Percentiles rank a stretch among this genome's conserved stretches.
Conservation (phyloP, 2,113 vertebrate species). For the Xenopus tropicalis region UCB_Xtro_10.0 CM004449.2:114561501-114562000, state of each 20-base stretch:
- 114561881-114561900: slow-evolving; percentile 32
- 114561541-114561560: slow-evolving; percentile 4
- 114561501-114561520: too few relatives aligned
- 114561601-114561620: slow-evolving; percentile 6
- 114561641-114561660: slow-evolving; percentile 5
- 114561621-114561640: slow-evolving; percentile 39
- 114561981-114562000: background rate
- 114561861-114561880: slow-evolving; percentile 9
- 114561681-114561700: slow-evolving; percentile 31
- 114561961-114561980: background rate
- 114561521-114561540: too few relatives aligned
- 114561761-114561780: slow-evolving; percentile 10
- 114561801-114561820: slow-evolving; percentile 1
- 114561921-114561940: slow-evolving; percentile 28
- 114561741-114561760: slow-evolving; percentile 25
- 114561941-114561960: background rate
- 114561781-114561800: slow-evolving; percentile 22
- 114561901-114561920: slow-evolving; percentile 32
- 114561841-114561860: slow-evolving; percentile 12
- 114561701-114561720: slow-evolving; percentile 21
- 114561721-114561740: slow-evolving; percentile 11
- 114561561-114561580: background rate
- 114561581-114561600: background rate
- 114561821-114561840: slow-evolving; percentile 27
- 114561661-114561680: slow-evolving; percentile 35